Evolutionary conservation across 2,797 vertebrate species (phyloP).

Genomic region (Phrynocephalus guinanensis): DNA sequence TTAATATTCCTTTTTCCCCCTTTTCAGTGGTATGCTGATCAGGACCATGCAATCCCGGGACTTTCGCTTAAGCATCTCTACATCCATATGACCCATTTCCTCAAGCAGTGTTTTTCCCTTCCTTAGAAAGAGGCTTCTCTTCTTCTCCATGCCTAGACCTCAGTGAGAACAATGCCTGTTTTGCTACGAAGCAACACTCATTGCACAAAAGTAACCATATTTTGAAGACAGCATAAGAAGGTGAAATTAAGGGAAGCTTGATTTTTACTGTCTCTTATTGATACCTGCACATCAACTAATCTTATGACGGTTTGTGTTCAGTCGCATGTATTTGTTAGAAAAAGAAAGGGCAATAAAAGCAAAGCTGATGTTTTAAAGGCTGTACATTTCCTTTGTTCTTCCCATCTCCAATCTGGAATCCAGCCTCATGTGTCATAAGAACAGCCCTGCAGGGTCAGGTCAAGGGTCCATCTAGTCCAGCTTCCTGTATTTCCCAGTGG

Average conservation of each 20-base stretch:
- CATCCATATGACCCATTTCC: conserved; percentile 93
- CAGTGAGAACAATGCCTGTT: conserved; percentile 30
- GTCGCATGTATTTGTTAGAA: conserved; percentile 50
- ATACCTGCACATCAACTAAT: conserved; percentile 47
- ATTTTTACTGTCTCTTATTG: conserved; percentile 66
- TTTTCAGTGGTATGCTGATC: conserved; percentile 98
- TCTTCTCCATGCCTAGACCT: conserved; percentile 21
- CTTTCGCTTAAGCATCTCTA: conserved; percentile 88
- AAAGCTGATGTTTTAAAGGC: conserved; percentile 67
- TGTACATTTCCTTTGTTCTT: conserved; percentile 43
- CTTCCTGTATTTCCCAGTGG: too few relatives aligned
- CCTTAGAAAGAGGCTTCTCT: conserved; percentile 51
- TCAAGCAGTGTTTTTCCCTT: conserved; percentile 89
- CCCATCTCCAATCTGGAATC: neutral
- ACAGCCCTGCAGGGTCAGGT: too few relatives aligned
- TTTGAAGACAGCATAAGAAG: conserved; percentile 50
- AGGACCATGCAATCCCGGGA: conserved; percentile 88
- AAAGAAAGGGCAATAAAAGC: conserved; percentile 55
- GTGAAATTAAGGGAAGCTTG: conserved; percentile 30
- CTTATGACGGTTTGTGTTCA: conserved; percentile 45
- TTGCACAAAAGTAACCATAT: conserved; percentile 28
- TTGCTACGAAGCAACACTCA: conserved; percentile 41
- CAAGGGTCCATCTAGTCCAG: too few relatives aligned
- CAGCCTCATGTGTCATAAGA: neutral
- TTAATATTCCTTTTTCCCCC: conserved; percentile 25